phyloP scores from a whole-genome alignment of 2,888 invertebrate genomes.

The Selenia dentaria region DNA sequence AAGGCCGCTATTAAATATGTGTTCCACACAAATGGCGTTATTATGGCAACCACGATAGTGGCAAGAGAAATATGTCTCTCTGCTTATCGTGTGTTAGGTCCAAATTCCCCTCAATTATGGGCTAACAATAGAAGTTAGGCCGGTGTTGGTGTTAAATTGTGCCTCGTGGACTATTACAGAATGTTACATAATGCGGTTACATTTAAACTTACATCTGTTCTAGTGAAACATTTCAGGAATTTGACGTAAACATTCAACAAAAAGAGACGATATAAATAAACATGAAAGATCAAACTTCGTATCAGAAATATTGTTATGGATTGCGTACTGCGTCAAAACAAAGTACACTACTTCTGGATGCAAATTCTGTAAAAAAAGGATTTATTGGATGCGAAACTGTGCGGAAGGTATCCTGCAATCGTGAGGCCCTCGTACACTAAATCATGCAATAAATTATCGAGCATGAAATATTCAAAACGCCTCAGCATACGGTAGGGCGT shows the following conservation, averaged over 20 bases:
- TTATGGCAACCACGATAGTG: conserved; percentile 59
- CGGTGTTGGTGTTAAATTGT: conserved; percentile 28
- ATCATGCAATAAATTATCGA: conserved; percentile 78
- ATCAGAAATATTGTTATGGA: too few species aligned
- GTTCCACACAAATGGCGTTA: conserved; percentile 66
- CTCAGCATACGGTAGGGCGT: conserved; percentile 61
- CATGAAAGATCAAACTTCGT: too few species aligned
- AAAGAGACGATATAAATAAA: too few species aligned
- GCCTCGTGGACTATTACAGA: conserved; percentile 23
- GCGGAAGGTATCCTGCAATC: conserved; percentile 46
- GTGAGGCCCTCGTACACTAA: conserved; percentile 62
- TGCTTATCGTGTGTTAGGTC: conserved; percentile 52
- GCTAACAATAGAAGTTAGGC: conserved; percentile 40
- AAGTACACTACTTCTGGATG: conserved; percentile 49
- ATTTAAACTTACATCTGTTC: conserved; percentile 22
- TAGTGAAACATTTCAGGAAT: conserved; percentile 7
- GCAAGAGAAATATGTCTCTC: conserved; percentile 51
- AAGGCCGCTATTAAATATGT: conserved; percentile 67
- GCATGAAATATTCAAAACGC: conserved; percentile 77
- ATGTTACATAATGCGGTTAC: conserved; percentile 11
- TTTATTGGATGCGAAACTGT: conserved; percentile 42
- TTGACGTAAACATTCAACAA: too few species aligned
- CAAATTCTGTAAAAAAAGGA: conserved; percentile 54
- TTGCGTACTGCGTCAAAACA: conserved; percentile 32
- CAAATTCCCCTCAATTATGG: conserved; percentile 44